Evolutionary conservation across 2,888 invertebrate species (phyloP).

Genomic region (Nysson spinosus): DNA sequence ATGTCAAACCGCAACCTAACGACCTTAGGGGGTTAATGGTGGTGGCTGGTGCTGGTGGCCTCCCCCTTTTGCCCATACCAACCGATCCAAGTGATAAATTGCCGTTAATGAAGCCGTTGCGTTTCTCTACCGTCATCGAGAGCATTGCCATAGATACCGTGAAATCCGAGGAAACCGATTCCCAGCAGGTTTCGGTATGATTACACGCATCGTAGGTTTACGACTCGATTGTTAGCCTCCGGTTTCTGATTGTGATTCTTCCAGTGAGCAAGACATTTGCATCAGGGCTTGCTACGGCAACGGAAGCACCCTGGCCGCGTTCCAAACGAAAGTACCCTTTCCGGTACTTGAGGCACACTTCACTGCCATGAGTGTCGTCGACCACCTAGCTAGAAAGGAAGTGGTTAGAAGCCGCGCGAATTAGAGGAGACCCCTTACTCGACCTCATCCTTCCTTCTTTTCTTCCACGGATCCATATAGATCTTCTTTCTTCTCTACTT

Average conservation of each 20-base stretch:
- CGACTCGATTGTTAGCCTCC: conserved; percentile 49
- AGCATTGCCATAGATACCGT: no score
- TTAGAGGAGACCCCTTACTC: conserved; percentile 49
- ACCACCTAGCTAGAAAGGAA: conserved; percentile 41
- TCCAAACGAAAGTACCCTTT: conserved; percentile 58
- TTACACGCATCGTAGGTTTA: conserved; percentile 50
- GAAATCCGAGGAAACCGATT: not conserved
- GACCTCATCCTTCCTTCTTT: conserved; percentile 10
- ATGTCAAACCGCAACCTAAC: conserved; percentile 75
- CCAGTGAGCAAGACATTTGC: conserved; percentile 49
- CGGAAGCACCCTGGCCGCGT: conserved; percentile 51
- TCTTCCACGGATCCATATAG: no score
- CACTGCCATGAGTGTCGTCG: conserved; percentile 53
- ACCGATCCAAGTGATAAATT: conserved; percentile 72
- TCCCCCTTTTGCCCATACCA: conserved; percentile 7
- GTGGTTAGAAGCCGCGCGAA: conserved; percentile 55
- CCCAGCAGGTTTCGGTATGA: not conserved
- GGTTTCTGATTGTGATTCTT: conserved; percentile 22
- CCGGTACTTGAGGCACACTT: conserved; percentile 45
- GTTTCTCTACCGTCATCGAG: conserved; percentile 51
- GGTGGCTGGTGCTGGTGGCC: conserved; percentile 54
- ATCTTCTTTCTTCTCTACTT: conserved; percentile 7
- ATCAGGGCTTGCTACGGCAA: conserved; percentile 47
- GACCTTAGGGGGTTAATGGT: conserved; percentile 73
- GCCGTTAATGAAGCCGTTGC: conserved; percentile 69